Evolutionary conservation across 2,888 invertebrate species (phyloP).

Genomic region (Syritta pipiens): DNA sequence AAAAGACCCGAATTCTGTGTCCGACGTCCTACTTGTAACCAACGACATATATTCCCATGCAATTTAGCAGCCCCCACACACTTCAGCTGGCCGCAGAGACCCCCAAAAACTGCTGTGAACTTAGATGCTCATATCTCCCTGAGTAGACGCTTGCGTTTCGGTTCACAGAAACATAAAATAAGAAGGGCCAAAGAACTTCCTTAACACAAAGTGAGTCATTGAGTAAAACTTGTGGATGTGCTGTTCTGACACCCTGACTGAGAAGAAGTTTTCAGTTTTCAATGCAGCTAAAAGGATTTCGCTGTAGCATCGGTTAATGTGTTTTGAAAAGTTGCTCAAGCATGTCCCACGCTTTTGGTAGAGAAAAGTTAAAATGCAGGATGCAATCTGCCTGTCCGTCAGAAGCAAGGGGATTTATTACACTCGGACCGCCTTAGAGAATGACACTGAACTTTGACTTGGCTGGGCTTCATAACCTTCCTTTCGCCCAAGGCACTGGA

Average conservation of each 20-base stretch:
- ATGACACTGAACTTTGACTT: conserved; percentile 36
- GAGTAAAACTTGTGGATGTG: conserved; percentile 56
- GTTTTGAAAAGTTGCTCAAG: conserved; percentile 58
- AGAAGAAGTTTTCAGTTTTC: conserved; percentile 32
- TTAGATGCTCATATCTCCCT: conserved; percentile 37
- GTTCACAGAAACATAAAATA: neutral
- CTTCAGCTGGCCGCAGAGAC: conserved; percentile 28
- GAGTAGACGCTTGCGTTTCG: neutral
- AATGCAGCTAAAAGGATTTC: conserved; percentile 59
- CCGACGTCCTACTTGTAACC: neutral
- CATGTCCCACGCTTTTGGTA: neutral
- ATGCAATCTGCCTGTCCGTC: conserved; percentile 56
- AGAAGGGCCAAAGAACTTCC: too few species aligned
- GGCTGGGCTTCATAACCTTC: conserved; percentile 8
- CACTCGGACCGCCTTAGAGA: conserved; percentile 25
- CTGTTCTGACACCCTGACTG: conserved; percentile 63
- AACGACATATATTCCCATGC: conserved; percentile 33
- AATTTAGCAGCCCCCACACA: conserved; percentile 11
- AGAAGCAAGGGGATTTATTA: conserved; percentile 49
- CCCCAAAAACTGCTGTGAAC: conserved; percentile 43
- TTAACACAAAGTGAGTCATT: conserved; percentile 50
- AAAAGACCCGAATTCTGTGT: conserved; percentile 16
- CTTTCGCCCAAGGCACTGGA: conserved; percentile 30
- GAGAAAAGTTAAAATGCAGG: conserved; percentile 39
- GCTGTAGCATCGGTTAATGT: conserved; percentile 66